Evolutionary conservation across 2,888 invertebrate genomes (phyloP), one percentile per base, ranked within the genome.

Genomic region (Standfussiana lucernea): DNA sequence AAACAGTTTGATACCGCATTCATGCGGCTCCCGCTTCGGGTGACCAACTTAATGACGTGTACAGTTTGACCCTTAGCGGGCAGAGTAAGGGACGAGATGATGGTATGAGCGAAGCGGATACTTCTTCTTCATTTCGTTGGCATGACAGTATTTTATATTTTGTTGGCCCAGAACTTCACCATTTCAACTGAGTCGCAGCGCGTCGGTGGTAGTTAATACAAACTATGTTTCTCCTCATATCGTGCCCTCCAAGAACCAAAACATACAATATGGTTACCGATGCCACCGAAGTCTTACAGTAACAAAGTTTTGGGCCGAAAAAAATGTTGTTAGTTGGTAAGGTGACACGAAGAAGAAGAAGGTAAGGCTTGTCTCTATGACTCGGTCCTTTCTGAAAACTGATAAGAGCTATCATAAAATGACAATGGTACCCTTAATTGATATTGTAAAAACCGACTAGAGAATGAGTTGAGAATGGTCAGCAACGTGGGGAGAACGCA

Each of bases 1-100:
- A 96, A 96, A 96, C 96, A 95, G 96, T 96, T 95, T 96, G 96
- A 96, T 95, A 95, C 94, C 95, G 93, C 93, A 93, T 93, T 95
- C 93, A 95, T 93, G 93, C 90, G 90, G 91, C 89, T 87, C 83
- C 88, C 90, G 92, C 93, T 90, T 94, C 94, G 94, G 94, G 94
- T 95, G 95, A 94, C 95, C 94, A 91, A 92, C 89, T 94, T 96
- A 96, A 96, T 95, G 96, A 95, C 94, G 92, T 93, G 93, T 93
- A 93, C 93, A 91, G 90, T 93, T 92, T 93, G 94, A 93, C 93
- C 93, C 92, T 91, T 86, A 74, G 71, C 50, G 72, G 72, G 35
- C 85, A 91, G 92, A 83, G 28, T 81, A 90, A 87, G 84, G 45
- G 21, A 81, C 6, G 69, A 70, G 64, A 50, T 56, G n/a, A 42